Percentiles rank a stretch among this genome's conserved stretches.
Conservation (phyloP, 2,797 vertebrate species). For the Myripristis jacobus region DNA sequence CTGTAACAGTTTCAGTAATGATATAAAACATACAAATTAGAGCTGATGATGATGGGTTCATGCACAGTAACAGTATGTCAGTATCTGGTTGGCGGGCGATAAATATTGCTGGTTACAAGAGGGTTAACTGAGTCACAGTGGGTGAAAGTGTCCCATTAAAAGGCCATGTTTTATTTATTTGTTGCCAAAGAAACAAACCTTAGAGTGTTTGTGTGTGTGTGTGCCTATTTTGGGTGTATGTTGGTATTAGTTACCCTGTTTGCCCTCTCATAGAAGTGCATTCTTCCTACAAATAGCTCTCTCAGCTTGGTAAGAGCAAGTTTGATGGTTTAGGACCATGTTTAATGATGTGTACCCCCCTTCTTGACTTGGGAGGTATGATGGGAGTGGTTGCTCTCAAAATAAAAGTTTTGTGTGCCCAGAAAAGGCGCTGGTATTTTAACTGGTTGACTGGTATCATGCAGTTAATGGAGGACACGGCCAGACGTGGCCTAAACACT, state of each 20-base stretch:
- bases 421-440: too few relatives aligned
- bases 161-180: conserved; percentile 68
- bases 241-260: conserved; percentile 29
- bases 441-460: too few relatives aligned
- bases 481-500: too few relatives aligned
- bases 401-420: not conserved
- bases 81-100: too few relatives aligned
- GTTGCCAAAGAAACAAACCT: too few relatives aligned
- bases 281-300: conserved; percentile 29
- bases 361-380: conserved; percentile 22
- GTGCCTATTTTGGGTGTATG: conserved; percentile 56
- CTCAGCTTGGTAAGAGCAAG: conserved; percentile 39
- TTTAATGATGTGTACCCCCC: conserved; percentile 10
- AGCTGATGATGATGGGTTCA: too few relatives aligned
- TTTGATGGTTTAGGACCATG: conserved; percentile 35
- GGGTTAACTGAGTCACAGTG: conserved; percentile 2
- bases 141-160: conserved; percentile 43
- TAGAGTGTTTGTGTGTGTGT: conserved; percentile 30
- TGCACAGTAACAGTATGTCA: too few relatives aligned
- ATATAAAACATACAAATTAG: too few relatives aligned
- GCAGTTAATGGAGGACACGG: too few relatives aligned
- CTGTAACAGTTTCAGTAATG: too few relatives aligned
- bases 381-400: conserved; percentile 1
- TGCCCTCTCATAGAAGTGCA: conserved; percentile 36
- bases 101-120: not conserved